Evolutionary conservation across 2,888 invertebrate species (phyloP).

Genomic region (Hetaerina titia): DNA sequence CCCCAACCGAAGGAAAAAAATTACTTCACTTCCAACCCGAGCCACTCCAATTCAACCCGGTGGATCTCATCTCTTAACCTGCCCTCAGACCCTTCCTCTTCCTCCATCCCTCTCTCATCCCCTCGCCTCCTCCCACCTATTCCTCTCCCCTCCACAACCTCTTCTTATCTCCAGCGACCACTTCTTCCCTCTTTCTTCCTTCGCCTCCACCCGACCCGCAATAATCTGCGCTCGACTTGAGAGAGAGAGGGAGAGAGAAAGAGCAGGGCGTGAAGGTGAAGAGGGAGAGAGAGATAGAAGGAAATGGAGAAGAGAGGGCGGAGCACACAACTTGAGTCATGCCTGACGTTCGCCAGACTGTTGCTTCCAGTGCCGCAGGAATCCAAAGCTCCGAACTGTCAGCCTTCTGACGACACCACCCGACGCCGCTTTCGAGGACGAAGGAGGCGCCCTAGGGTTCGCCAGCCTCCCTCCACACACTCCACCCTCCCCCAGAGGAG

Average conservation of each 20-base stretch:
- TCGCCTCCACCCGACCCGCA: not conserved
- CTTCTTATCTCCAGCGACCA: constrained; percentile 6
- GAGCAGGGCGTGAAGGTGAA: not conserved
- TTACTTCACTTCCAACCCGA: constrained; percentile 4
- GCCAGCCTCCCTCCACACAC: no score
- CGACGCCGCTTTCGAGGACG: no score
- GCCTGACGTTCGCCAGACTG: constrained; percentile 39
- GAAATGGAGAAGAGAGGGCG: not conserved
- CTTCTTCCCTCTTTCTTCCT: not conserved
- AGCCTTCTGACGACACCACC: no score
- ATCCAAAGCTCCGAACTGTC: not conserved
- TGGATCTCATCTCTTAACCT: constrained; percentile 29
- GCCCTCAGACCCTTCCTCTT: not conserved
- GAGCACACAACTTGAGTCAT: not conserved
- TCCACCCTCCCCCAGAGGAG: no score
- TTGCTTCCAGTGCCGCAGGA: constrained; percentile 54
- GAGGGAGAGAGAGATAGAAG: not conserved
- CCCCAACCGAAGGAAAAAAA: not conserved
- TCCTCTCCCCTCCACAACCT: not conserved
- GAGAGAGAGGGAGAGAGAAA: not conserved
- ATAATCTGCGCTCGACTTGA: not conserved
- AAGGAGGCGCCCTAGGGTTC: no score
- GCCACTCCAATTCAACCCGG: constrained; percentile 26
- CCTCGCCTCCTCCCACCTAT: not conserved
- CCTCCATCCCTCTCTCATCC: not conserved